phyloP scores from a whole-genome alignment of 2,888 invertebrate species.

The Micoletzkya japonica region DNA sequence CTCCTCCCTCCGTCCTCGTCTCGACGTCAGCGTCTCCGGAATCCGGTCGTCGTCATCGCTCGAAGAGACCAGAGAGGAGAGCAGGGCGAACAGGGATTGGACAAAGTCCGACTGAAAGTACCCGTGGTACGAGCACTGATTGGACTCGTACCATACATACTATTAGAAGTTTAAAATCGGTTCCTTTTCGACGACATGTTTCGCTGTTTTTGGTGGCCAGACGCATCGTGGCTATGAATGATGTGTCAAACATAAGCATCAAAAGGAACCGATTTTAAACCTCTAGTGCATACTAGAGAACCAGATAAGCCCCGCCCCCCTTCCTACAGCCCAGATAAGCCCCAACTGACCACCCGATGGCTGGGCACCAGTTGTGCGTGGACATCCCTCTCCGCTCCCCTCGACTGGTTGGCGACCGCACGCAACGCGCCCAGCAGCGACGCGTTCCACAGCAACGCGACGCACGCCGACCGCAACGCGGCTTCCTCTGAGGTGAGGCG shows the following conservation, averaged over 20 bases:
- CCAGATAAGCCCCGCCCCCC: too few species aligned
- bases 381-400: conserved; percentile 26
- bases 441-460: conserved; percentile 9
- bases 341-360: conserved; percentile 6
- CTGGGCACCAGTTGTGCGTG: conserved; percentile 23
- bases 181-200: too few species aligned
- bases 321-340: neutral
- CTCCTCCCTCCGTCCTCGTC: neutral
- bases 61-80: conserved; percentile 1
- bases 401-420: conserved; percentile 15
- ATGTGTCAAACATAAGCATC: neutral
- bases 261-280: neutral
- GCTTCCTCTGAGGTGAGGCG: conserved; percentile 1
- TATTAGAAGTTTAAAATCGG: too few species aligned
- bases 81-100: conserved; percentile 13
- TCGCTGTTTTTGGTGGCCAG: too few species aligned
- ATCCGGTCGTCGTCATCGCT: conserved; percentile 1
- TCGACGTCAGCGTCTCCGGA: conserved; percentile 12
- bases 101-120: conserved; percentile 17
- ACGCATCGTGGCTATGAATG: neutral
- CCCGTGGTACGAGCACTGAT: too few species aligned
- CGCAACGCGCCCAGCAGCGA: conserved; percentile 8
- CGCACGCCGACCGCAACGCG: neutral
- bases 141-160: too few species aligned
- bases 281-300: neutral